Percentiles rank a stretch among this genome's conserved stretches.
Conservation (phyloP, 2,888 invertebrate species). For the Capitulum mitella region DNA sequence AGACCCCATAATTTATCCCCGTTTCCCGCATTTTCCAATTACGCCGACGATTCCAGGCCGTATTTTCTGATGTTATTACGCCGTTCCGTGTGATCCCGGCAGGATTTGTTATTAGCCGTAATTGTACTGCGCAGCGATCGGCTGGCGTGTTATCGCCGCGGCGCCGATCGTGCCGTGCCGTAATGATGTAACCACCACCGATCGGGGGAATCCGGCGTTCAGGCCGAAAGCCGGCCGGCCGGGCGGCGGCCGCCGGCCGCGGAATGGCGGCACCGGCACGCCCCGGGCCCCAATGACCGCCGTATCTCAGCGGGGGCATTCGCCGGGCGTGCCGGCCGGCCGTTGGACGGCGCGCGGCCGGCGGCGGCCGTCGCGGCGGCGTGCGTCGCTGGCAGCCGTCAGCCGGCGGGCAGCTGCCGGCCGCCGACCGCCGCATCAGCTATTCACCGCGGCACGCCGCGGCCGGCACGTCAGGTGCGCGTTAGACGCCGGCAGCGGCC, state of each 20-base stretch:
- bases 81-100: not conserved
- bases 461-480: not conserved
- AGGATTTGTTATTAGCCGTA: not conserved
- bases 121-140: not conserved
- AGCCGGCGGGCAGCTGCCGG: no score
- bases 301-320: no score
- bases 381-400: no score
- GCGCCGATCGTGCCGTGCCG: no score
- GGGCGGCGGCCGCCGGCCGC: not conserved
- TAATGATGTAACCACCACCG: not conserved
- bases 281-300: not conserved
- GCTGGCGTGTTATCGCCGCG: no score
- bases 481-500: not conserved
- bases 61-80: not conserved
- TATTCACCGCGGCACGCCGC: not conserved
- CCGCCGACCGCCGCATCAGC: no score
- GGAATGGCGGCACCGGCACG: not conserved
- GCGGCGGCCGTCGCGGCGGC: no score
- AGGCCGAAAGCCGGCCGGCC: not conserved
- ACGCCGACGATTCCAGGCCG: not conserved
- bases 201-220: not conserved
- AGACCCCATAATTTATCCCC: not conserved
- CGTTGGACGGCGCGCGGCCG: no score
- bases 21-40: slow-evolving; percentile 14
- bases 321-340: no score